Percentiles rank a stretch among this genome's conserved stretches.
These are phyloP conservation scores for Oryzias curvinotus DNA, from an alignment of 2,113 vertebrate species.

Conservation along the genomic window DNA sequence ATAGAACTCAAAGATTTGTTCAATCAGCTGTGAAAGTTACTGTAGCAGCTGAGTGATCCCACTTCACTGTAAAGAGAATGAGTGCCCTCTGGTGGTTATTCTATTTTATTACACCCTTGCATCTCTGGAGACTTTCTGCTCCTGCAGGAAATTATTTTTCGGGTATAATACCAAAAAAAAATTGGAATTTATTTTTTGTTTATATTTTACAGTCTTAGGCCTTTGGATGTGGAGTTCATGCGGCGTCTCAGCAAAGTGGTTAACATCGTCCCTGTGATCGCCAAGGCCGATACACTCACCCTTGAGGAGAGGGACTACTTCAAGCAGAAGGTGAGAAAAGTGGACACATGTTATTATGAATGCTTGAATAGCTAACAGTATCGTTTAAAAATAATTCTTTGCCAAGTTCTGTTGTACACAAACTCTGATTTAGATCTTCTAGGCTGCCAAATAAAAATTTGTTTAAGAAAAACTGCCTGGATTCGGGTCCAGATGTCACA, in stretches of 20 bases:
- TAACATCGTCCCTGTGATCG: constrained; percentile 96
- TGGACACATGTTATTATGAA: background rate
- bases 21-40: no score
- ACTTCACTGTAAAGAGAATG: background rate
- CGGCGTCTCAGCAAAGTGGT: constrained; percentile 96
- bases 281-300: constrained; percentile 95
- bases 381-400: no score
- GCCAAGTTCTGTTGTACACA: no score
- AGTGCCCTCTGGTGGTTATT: constrained; percentile 52
- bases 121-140: no score
- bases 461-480: no score
- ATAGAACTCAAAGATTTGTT: no score
- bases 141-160: background rate
- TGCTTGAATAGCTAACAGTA: background rate
- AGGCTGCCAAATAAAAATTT: no score
- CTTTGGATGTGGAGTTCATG: constrained; percentile 97
- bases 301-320: constrained; percentile 95
- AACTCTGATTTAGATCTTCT: no score
- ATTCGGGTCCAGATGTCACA: no score
- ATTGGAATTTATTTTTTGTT: background rate
- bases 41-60: no score
- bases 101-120: constrained; percentile 5
- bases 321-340: constrained; percentile 85
- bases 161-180: no score
- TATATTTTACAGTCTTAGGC: constrained; percentile 80